Conservation (phyloP, 2,113 vertebrate genomes). For the Anolis carolinensis region DNA sequence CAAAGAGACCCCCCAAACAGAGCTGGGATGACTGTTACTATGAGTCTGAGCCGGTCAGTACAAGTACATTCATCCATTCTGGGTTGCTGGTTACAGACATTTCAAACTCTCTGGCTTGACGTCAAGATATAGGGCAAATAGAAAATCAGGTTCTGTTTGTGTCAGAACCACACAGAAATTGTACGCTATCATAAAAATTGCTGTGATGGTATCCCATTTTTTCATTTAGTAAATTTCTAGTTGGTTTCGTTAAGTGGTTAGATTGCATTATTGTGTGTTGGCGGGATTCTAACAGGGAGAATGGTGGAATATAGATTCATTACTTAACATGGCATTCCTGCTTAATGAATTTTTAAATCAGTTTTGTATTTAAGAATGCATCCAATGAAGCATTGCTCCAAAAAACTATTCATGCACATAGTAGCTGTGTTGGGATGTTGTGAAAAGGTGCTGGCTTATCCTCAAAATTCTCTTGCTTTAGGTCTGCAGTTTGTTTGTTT, state of each 20-base stretch:
- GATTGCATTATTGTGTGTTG: background rate
- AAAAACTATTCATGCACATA: too few species aligned
- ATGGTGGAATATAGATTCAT: background rate
- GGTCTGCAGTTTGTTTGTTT: too few species aligned
- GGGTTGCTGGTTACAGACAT: conserved; percentile 63
- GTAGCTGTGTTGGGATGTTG: too few species aligned
- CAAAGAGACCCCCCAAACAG: conserved; percentile 88
- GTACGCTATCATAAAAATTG: conserved; percentile 4
- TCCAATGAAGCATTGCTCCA: background rate
- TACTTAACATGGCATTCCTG: background rate
- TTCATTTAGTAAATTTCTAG: conserved; percentile 19
- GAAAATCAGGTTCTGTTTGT: conserved; percentile 38
- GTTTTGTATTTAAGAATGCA: background rate
- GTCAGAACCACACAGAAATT: conserved; percentile 7
- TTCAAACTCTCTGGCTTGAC: conserved; percentile 34
- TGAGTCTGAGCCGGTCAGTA: conserved; percentile 98
- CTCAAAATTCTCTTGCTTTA: too few species aligned
- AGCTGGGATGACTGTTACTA: conserved; percentile 94
- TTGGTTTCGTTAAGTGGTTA: background rate
- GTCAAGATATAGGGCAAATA: conserved; percentile 41
- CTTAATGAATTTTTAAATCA: background rate
- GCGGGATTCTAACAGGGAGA: background rate
- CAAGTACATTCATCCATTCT: conserved; percentile 55
- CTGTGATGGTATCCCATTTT: conserved; percentile 33
- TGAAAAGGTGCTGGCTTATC: too few species aligned